Percentiles rank a stretch among this genome's conserved stretches.
Evolutionary conservation across 2,113 vertebrate species (phyloP).

Genomic region (Harpagus bidentatus): DNA sequence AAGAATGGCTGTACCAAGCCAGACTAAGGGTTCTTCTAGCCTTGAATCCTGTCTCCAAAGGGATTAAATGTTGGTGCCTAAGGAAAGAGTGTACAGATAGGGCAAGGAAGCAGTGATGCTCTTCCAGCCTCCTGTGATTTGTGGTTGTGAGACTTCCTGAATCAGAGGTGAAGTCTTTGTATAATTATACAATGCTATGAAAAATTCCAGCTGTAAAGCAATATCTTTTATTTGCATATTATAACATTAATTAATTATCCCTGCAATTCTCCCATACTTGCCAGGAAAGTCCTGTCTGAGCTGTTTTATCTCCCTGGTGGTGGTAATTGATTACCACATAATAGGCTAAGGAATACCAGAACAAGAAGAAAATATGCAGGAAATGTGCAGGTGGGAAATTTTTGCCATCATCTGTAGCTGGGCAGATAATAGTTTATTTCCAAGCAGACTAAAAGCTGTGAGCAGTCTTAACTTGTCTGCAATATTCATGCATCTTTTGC

Average conservation of each 20-base stretch:
- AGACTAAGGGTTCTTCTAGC: neutral
- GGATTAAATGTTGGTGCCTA: neutral
- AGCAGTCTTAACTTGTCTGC: neutral
- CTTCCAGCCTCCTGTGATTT: neutral
- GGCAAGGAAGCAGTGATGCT: neutral
- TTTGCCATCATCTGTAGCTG: neutral
- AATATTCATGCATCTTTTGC: neutral
- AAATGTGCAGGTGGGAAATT: neutral
- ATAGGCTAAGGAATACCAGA: neutral
- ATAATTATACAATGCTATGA: neutral
- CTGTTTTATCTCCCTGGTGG: neutral
- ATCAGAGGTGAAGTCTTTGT: neutral
- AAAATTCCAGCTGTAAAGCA: neutral
- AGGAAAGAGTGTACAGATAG: neutral
- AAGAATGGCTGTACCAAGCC: neutral
- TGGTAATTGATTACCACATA: neutral
- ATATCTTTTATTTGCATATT: neutral
- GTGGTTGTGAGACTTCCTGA: neutral
- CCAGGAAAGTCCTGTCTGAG: neutral
- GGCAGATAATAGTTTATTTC: conserved; percentile 3
- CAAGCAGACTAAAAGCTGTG: neutral
- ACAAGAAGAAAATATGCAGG: neutral
- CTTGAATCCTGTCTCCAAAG: neutral
- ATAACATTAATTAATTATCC: neutral
- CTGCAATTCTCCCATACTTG: neutral